Conservation (phyloP, 2,888 invertebrate species). For the Leptinotarsa juncta region DNA sequence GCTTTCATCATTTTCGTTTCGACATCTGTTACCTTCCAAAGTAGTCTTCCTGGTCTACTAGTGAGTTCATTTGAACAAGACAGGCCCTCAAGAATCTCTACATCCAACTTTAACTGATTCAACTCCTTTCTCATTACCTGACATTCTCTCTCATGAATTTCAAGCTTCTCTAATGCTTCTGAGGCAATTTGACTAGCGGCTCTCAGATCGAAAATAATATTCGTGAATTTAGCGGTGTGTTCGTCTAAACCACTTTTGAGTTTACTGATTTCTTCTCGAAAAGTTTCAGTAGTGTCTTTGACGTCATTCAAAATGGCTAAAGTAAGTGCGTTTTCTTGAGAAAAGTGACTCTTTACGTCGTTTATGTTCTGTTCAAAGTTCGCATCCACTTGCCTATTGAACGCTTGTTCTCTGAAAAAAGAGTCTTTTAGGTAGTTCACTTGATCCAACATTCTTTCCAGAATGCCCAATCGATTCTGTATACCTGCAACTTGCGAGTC, state of each 20-base stretch:
- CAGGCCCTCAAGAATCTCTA: conserved; percentile 65
- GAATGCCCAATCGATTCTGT: conserved; percentile 50
- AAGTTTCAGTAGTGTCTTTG: conserved; percentile 55
- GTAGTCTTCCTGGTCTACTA: conserved; percentile 41
- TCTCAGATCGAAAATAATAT: conserved; percentile 67
- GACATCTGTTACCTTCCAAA: conserved; percentile 80
- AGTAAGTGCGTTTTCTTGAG: conserved; percentile 62
- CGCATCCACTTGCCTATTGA: conserved; percentile 51
- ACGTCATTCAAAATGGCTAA: conserved; percentile 64
- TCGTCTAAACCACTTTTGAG: conserved; percentile 60
- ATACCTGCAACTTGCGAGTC: conserved; percentile 47
- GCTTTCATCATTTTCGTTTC: conserved; percentile 75
- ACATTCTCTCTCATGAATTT: conserved; percentile 66
- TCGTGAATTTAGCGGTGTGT: conserved; percentile 65
- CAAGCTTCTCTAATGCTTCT: conserved; percentile 68
- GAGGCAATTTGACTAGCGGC: conserved; percentile 67
- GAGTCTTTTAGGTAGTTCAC: conserved; percentile 53
- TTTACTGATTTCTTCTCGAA: conserved; percentile 51
- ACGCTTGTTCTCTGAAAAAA: conserved; percentile 56
- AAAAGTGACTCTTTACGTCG: conserved; percentile 60
- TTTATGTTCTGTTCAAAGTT: conserved; percentile 52
- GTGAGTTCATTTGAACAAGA: conserved; percentile 39
- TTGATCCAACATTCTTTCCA: conserved; percentile 56
- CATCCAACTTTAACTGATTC: conserved; percentile 66
- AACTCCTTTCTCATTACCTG: conserved; percentile 62